Conservation (phyloP, 2,797 vertebrate genomes). For the Typhlichthys eigenmanni region DNA sequence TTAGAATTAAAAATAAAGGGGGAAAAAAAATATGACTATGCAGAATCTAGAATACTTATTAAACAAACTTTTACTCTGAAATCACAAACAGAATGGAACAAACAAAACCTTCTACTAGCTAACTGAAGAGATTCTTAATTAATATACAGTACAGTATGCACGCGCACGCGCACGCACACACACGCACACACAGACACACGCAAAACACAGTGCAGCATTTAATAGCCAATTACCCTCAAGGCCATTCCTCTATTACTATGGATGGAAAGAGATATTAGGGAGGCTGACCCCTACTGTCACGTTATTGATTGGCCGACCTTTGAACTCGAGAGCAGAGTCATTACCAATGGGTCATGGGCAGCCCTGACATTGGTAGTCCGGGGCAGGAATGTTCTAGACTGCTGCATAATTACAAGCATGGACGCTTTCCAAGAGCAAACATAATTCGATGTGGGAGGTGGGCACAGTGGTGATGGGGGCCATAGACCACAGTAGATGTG, state of each 20-base stretch:
- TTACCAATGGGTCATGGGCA: constrained; percentile 63
- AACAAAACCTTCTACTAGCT: too few relatives aligned
- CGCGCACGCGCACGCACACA: neutral
- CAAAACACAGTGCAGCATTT: constrained; percentile 41
- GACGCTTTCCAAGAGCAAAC: constrained; percentile 67
- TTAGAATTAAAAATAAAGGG: neutral
- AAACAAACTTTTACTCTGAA: neutral
- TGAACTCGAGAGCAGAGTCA: constrained; percentile 63
- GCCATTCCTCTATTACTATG: constrained; percentile 51
- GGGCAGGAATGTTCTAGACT: constrained; percentile 55
- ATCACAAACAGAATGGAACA: too few relatives aligned
- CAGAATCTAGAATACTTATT: neutral
- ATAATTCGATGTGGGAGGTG: constrained; percentile 62
- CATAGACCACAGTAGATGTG: constrained; percentile 24
- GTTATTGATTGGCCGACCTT: constrained; percentile 75
- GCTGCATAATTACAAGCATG: constrained; percentile 67
- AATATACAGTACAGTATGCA: neutral
- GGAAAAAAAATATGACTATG: neutral
- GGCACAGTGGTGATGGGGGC: too few relatives aligned
- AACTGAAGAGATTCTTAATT: too few relatives aligned
- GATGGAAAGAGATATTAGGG: constrained; percentile 43
- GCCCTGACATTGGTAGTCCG: constrained; percentile 53
- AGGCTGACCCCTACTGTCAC: constrained; percentile 19
- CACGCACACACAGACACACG: constrained; percentile 1
- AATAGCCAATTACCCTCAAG: constrained; percentile 70